These are phyloP conservation scores for Drosophila fulvimacula DNA, from an alignment of 2,888 invertebrate genomes.

Conservation along the genomic window DNA sequence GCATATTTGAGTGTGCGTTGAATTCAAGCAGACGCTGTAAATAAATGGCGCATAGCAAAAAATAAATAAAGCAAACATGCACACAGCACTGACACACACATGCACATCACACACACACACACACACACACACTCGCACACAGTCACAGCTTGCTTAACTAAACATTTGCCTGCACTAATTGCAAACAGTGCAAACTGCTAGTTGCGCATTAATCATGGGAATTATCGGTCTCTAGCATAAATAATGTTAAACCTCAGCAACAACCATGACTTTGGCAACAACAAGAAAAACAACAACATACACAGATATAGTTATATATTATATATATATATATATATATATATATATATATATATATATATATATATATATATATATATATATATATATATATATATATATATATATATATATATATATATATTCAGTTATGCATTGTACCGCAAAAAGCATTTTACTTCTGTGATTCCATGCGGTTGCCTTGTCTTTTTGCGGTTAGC, in stretches of 20 bases:
- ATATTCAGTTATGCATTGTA: slow-evolving; percentile 16
- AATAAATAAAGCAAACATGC: slow-evolving; percentile 57
- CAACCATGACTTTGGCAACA: slow-evolving; percentile 37
- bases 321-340: slow-evolving; percentile 3
- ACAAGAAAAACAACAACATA: slow-evolving; percentile 8
- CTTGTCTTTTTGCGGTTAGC: slow-evolving; percentile 50
- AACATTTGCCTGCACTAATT: slow-evolving; percentile 68
- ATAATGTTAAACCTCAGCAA: slow-evolving; percentile 49
- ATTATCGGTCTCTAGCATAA: slow-evolving; percentile 61
- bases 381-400: slow-evolving; percentile 1
- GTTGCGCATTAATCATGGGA: slow-evolving; percentile 65
- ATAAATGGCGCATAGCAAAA: slow-evolving; percentile 64
- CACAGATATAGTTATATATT: no score
- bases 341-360: slow-evolving; percentile 8
- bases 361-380: not conserved
- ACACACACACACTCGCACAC: slow-evolving; percentile 10
- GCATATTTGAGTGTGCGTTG: slow-evolving; percentile 59
- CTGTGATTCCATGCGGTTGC: slow-evolving; percentile 52
- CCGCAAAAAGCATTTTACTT: slow-evolving; percentile 64
- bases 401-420: not conserved
- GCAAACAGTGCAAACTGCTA: slow-evolving; percentile 47
- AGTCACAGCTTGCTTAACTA: slow-evolving; percentile 36
- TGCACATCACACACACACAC: slow-evolving; percentile 1
- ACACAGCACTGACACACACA: slow-evolving; percentile 8
- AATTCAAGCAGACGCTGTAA: slow-evolving; percentile 46